Base-by-base conservation (phyloP, 2,797 vertebrate genomes). In the Pyrocephalus nanus region DNA sequence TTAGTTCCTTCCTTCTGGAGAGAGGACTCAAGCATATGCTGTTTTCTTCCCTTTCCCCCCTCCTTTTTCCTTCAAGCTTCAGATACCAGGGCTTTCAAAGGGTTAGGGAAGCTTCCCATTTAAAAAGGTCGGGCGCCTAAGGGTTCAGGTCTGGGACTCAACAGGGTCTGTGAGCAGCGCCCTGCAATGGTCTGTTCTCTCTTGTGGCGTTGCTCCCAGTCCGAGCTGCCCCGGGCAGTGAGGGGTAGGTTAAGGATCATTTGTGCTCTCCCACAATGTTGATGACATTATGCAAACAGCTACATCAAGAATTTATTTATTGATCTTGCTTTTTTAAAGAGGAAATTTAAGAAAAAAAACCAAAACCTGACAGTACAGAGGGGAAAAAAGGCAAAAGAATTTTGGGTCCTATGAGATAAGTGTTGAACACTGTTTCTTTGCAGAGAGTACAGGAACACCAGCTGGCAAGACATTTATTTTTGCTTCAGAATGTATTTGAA, bases 321-420 rank as follows among this genome's bases (percentile, higher is more conserved):
- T 58, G 92, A 94, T 91, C 60, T 71, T 8, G 10, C 55, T 66
- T 94, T 92, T 96, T 90, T 19, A 48, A 95, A 85, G 67, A 88
- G 80, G 62, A 93, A 78, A 94, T 73, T 48, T 70, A 81, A 67
- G 57, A 32, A 86, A 92, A 92, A 40, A 40, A 42, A 42, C n/a
- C n/a, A 38, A 93, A 92, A 26, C 11, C 21, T 67, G 55, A 79
- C 72, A 61, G 74, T 61, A 64, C 5, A 11, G 27, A 42, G 47
- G 36, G 64, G 27, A 3, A 22, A 50, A 58, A 64, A 88, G 40
- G 85, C 88, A 85, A 86, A 93, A 91, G 94, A 95, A 95, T 96
- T 96, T 96, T 96, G 88, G 80, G 84, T 92, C 84, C 86, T 95
- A 93, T 95, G 95, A 95, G 93, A 73, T 96, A 96, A 96, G 95